phyloP scores from a whole-genome alignment of 2,113 vertebrate species.

The Chionodraco myersi region DNA sequence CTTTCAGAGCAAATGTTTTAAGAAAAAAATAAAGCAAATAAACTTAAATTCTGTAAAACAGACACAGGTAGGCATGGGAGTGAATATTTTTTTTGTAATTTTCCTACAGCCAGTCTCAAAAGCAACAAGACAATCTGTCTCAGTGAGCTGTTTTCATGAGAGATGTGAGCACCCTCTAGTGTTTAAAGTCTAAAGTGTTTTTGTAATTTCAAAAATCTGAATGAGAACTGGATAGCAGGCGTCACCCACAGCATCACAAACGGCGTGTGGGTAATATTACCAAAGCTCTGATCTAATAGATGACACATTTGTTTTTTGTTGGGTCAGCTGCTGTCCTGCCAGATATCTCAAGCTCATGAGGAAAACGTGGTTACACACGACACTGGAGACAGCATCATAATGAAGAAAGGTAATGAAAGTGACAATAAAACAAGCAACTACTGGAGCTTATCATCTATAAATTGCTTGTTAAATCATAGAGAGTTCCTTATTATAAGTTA shows the following conservation, averaged over 20 bases:
- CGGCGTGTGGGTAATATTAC: background rate
- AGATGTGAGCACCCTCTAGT: slow-evolving; percentile 73
- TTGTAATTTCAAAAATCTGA: slow-evolving; percentile 7
- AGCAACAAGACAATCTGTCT: slow-evolving; percentile 3
- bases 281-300: slow-evolving; percentile 38
- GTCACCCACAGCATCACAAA: slow-evolving; percentile 21
- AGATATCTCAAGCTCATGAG: background rate
- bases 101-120: slow-evolving; percentile 1
- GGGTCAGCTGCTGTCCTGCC: background rate
- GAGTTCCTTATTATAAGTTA: background rate
- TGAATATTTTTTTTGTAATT: background rate
- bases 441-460: background rate
- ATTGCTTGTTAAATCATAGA: background rate
- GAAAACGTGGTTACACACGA: background rate
- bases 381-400: background rate
- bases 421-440: background rate
- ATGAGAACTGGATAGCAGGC: slow-evolving; percentile 1
- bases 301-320: background rate
- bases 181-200: slow-evolving; percentile 1
- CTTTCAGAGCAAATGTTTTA: too few relatives aligned
- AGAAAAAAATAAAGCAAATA: background rate
- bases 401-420: background rate
- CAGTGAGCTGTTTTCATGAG: slow-evolving; percentile 1
- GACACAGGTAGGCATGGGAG: background rate
- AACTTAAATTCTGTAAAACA: background rate